Conservation (phyloP, 2,888 invertebrate genomes). For the Rhynchonema sp. region DNA sequence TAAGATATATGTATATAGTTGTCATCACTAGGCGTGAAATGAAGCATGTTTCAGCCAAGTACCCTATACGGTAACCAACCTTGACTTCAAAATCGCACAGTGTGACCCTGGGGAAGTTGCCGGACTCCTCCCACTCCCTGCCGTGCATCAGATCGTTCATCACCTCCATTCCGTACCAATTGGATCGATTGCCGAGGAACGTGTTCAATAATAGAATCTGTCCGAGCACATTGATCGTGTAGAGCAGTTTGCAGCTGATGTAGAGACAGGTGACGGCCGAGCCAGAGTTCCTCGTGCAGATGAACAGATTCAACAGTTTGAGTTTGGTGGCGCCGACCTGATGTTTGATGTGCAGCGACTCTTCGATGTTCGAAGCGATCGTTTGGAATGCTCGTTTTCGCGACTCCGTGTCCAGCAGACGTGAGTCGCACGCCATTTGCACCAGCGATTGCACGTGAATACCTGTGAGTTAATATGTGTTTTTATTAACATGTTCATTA, state of each 20-base stretch:
- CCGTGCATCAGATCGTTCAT: conserved; percentile 27
- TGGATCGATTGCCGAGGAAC: conserved; percentile 24
- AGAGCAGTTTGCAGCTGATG: conserved; percentile 11
- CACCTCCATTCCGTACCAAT: conserved; percentile 26
- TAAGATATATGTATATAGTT: no score
- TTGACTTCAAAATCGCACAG: conserved; percentile 29
- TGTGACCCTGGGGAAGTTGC: conserved; percentile 25
- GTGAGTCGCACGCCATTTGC: conserved; percentile 28
- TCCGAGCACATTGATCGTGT: conserved; percentile 23
- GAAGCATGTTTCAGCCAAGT: no score
- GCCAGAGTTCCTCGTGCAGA: conserved; percentile 25
- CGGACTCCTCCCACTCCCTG: conserved; percentile 26
- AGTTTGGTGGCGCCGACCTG: conserved; percentile 23
- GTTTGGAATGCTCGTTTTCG: conserved; percentile 23
- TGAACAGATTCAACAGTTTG: conserved; percentile 23
- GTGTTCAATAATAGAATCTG: conserved; percentile 26
- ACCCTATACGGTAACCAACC: conserved; percentile 12
- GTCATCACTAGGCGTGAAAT: no score
- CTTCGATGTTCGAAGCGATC: conserved; percentile 26
- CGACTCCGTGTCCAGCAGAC: conserved; percentile 24
- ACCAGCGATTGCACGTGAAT: conserved; percentile 28
- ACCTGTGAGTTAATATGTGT: no score
- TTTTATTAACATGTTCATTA: no score
- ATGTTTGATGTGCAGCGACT: conserved; percentile 26
- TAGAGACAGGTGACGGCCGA: conserved; percentile 26